Evolutionary conservation across 2,113 vertebrate species (phyloP).

Genomic region (Cynopterus brachyotis): DNA sequence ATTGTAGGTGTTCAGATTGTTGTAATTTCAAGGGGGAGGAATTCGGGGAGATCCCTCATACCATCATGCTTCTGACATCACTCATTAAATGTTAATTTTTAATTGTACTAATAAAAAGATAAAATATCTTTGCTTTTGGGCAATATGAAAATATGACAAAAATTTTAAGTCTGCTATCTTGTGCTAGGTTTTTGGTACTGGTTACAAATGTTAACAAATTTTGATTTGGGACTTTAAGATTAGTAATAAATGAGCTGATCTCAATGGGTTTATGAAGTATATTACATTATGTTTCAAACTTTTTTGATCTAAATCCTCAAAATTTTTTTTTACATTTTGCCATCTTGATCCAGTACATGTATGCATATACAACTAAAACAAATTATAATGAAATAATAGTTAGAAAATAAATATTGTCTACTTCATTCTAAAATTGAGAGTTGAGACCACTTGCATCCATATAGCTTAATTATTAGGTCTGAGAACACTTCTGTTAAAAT

Average conservation of each 20-base stretch:
- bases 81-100: not conserved
- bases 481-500: not conserved
- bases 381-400: not conserved
- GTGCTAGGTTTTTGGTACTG: not conserved
- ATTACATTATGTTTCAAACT: not conserved
- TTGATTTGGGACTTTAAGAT: not conserved
- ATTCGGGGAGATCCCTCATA: too few relatives aligned
- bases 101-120: not conserved
- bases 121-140: not conserved
- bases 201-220: constrained; percentile 19
- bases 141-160: constrained; percentile 2
- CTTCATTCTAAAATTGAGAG: not conserved
- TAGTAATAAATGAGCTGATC: not conserved
- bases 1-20: too few relatives aligned
- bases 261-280: not conserved
- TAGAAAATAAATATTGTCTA: not conserved
- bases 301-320: not conserved
- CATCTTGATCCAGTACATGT: not conserved
- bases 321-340: not conserved
- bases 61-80: too few relatives aligned
- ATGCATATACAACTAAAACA: not conserved
- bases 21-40: too few relatives aligned
- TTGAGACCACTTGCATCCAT: not conserved
- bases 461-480: constrained; percentile 17
- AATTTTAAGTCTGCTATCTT: not conserved